Evolutionary conservation across 1,140 invertebrate genomes (phyloP).

Genomic region (Popillia japonica): DNA sequence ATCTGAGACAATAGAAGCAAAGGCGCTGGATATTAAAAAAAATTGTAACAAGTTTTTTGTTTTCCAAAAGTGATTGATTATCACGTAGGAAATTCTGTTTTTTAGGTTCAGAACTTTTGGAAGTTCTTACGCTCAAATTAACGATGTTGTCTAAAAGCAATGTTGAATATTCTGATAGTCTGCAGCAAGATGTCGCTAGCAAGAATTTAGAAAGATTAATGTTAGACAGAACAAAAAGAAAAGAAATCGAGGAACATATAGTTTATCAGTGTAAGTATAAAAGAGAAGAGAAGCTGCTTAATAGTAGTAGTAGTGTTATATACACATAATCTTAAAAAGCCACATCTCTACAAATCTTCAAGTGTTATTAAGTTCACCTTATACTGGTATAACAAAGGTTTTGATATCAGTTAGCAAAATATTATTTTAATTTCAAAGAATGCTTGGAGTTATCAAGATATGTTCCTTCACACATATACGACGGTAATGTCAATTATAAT

Average conservation of each 20-base stretch:
- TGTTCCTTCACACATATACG: no score
- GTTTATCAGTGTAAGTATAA: slow-evolving; percentile 1
- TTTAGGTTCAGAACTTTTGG: neutral
- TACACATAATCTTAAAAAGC: no score
- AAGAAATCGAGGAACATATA: neutral
- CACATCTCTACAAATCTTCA: no score
- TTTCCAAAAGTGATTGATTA: no score
- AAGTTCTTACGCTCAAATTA: neutral
- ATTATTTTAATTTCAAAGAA: no score
- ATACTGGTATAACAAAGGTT: no score
- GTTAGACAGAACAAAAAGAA: neutral
- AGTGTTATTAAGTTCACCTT: no score
- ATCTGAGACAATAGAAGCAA: neutral
- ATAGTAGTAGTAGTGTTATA: no score
- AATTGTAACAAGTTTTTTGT: neutral
- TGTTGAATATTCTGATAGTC: neutral
- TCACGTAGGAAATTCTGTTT: neutral
- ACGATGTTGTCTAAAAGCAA: neutral
- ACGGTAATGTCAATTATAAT: no score
- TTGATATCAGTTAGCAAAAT: no score
- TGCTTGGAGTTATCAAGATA: no score
- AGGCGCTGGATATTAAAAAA: neutral
- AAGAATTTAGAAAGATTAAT: neutral
- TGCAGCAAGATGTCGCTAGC: neutral
- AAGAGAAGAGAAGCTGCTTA: no score